phyloP scores from a whole-genome alignment of 2,888 invertebrate genomes.

The Synanthedon vespiformis region DNA sequence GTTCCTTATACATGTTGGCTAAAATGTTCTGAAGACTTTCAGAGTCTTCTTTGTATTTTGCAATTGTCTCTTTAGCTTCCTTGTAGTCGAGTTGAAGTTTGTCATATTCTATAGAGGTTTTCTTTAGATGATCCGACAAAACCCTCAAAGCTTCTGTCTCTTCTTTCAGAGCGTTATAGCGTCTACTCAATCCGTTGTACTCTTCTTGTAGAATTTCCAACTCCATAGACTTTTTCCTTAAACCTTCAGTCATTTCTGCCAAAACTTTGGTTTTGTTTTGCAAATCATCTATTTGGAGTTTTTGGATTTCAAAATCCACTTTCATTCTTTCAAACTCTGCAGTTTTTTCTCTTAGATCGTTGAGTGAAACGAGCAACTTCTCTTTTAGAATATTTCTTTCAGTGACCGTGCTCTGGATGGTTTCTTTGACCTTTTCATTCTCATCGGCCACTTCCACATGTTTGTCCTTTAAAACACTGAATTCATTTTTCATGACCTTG shows the following conservation, averaged over 20 bases:
- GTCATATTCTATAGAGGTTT: conserved; percentile 50
- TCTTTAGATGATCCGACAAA: conserved; percentile 49
- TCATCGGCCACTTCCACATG: conserved; percentile 63
- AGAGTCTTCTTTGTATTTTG: conserved; percentile 42
- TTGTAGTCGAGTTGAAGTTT: conserved; percentile 50
- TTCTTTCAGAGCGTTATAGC: conserved; percentile 49
- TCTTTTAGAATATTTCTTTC: conserved; percentile 49
- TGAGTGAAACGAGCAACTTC: conserved; percentile 39
- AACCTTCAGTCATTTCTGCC: conserved; percentile 47
- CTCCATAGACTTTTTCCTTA: conserved; percentile 48
- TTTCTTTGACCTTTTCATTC: conserved; percentile 60
- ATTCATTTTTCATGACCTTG: conserved; percentile 63
- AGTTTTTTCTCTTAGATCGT: conserved; percentile 42
- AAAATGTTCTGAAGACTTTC: conserved; percentile 58
- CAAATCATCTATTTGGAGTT: conserved; percentile 53
- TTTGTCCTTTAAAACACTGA: conserved; percentile 60
- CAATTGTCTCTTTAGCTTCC: conserved; percentile 35
- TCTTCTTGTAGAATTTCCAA: conserved; percentile 44
- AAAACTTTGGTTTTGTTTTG: conserved; percentile 47
- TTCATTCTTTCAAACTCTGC: conserved; percentile 44
- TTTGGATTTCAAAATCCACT: conserved; percentile 51
- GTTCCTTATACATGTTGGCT: conserved; percentile 66
- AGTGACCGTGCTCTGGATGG: conserved; percentile 30
- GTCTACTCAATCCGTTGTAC: conserved; percentile 40
- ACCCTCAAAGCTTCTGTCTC: conserved; percentile 54